phyloP scores from a whole-genome alignment of 1,140 invertebrate genomes.

The Hyles euphorbiae region DNA sequence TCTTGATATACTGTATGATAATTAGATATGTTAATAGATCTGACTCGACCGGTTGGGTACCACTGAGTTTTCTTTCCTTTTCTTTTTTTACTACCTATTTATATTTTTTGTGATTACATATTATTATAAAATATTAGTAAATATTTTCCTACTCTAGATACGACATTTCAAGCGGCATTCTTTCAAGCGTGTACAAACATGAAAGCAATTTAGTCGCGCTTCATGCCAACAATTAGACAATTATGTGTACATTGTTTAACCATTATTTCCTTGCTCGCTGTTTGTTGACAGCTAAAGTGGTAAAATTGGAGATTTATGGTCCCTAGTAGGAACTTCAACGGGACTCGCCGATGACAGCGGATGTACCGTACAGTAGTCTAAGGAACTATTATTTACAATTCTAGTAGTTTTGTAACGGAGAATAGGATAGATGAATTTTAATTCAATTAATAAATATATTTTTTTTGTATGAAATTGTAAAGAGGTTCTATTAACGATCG shows the following conservation, averaged over 20 bases:
- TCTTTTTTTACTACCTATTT: no score
- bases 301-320: conserved; percentile 55
- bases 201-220: conserved; percentile 31
- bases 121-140: no score
- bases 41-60: no score
- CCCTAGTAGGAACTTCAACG: conserved; percentile 26
- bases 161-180: no score
- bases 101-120: no score
- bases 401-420: conserved; percentile 9
- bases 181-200: not conserved
- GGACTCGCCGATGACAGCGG: conserved; percentile 13
- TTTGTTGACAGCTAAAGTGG: conserved; percentile 48
- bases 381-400: not conserved
- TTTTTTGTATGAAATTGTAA: no score
- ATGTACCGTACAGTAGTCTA: conserved; percentile 24
- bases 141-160: no score
- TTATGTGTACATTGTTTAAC: conserved; percentile 49
- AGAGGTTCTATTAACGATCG: no score
- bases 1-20: no score
- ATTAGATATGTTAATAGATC: no score
- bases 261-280: conserved; percentile 54
- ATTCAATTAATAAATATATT: no score
- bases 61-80: no score
- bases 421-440: not conserved
- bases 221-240: conserved; percentile 47